phyloP scores from a whole-genome alignment of 2,888 invertebrate species.

The Oligia strigilis region DNA sequence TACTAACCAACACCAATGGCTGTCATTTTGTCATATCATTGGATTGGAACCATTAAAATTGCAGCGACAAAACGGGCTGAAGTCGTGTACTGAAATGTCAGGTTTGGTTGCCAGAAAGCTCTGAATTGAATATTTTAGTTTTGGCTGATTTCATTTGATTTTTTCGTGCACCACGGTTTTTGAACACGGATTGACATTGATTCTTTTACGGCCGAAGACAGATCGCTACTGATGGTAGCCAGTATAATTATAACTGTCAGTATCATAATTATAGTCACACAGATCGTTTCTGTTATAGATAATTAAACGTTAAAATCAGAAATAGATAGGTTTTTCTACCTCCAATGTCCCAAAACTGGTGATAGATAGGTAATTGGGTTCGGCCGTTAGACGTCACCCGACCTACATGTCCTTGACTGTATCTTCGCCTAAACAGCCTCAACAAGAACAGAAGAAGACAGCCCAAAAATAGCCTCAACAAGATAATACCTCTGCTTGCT shows the following conservation, averaged over 20 bases:
- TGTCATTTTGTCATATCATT: constrained; percentile 28
- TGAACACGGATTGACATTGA: background rate
- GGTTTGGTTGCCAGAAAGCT: background rate
- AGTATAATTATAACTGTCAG: too few relatives aligned
- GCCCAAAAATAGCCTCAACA: background rate
- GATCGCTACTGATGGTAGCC: too few relatives aligned
- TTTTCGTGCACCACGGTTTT: background rate
- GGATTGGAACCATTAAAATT: constrained; percentile 27
- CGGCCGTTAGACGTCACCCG: background rate
- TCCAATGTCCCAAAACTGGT: too few relatives aligned
- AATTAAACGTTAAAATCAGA: too few relatives aligned
- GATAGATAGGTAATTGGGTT: too few relatives aligned
- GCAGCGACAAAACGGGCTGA: background rate
- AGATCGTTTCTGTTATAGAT: too few relatives aligned
- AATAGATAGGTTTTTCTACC: too few relatives aligned
- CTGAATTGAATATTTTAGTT: background rate
- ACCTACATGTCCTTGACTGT: background rate
- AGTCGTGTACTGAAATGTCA: constrained; percentile 3
- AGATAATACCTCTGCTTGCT: background rate
- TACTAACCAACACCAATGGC: constrained; percentile 15
- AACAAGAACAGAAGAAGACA: background rate
- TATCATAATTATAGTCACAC: too few relatives aligned
- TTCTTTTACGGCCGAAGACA: too few relatives aligned
- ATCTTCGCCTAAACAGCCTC: too few relatives aligned
- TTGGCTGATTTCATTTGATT: background rate